Evolutionary conservation across 2,113 vertebrate genomes (phyloP).

Genomic region (Phalacrocorax aristotelis): DNA sequence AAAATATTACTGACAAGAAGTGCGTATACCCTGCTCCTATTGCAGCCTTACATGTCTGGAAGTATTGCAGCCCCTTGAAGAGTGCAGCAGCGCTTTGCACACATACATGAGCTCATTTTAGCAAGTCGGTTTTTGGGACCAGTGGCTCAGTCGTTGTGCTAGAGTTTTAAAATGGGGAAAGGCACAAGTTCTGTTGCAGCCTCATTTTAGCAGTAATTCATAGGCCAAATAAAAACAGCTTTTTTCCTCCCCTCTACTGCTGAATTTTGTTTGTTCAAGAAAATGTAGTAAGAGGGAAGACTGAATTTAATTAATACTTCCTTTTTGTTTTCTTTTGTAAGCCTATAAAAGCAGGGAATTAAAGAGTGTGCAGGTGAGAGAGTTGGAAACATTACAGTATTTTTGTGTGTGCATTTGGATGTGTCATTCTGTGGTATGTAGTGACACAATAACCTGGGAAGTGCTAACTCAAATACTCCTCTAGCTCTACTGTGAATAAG

Average conservation of each 20-base stretch:
- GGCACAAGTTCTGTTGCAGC: not conserved
- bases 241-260: not conserved
- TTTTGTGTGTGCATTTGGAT: not conserved
- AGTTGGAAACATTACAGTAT: not conserved
- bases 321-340: not conserved
- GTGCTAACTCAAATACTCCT: not conserved
- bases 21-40: not conserved
- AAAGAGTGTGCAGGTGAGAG: not conserved
- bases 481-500: not conserved
- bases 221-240: not conserved
- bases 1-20: not conserved
- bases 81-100: not conserved
- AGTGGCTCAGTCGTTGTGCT: not conserved
- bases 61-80: not conserved
- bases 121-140: not conserved
- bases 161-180: not conserved
- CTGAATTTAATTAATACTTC: not conserved
- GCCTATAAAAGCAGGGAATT: not conserved
- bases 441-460: not conserved
- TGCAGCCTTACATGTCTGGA: not conserved
- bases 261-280: not conserved
- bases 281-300: not conserved
- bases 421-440: not conserved
- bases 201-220: not conserved
- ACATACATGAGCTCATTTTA: not conserved